phyloP scores from a whole-genome alignment of 1,140 invertebrate genomes.

The Micrasema longulum region DNA sequence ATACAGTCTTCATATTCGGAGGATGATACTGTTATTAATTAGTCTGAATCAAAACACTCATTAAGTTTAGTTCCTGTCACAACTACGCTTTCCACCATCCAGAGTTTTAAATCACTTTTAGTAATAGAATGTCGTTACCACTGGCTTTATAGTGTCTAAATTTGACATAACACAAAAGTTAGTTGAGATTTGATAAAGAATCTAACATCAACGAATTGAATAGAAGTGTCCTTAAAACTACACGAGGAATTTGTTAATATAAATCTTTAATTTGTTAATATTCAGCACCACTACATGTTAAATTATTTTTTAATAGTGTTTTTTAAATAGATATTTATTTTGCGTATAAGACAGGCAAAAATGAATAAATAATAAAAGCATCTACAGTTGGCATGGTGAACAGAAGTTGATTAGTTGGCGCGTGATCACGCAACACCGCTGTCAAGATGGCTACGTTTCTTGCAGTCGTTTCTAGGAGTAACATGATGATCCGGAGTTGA shows the following conservation, averaged over 20 bases:
- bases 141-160: slow-evolving; percentile 21
- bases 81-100: not conserved
- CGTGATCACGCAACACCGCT: slow-evolving; percentile 67
- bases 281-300: slow-evolving; percentile 44
- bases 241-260: slow-evolving; percentile 36
- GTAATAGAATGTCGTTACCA: slow-evolving; percentile 25
- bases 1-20: not conserved
- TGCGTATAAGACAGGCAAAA: not conserved
- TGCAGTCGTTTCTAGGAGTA: slow-evolving; percentile 61
- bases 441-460: slow-evolving; percentile 70
- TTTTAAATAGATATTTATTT: slow-evolving; percentile 13
- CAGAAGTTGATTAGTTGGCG: slow-evolving; percentile 35
- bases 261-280: no score
- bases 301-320: slow-evolving; percentile 5
- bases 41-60: slow-evolving; percentile 1
- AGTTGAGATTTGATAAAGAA: slow-evolving; percentile 4
- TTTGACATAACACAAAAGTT: slow-evolving; percentile 1
- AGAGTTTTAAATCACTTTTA: slow-evolving; percentile 1
- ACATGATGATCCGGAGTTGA: slow-evolving; percentile 84
- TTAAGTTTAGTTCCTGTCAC: slow-evolving; percentile 7
- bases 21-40: not conserved
- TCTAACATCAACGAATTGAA: slow-evolving; percentile 36
- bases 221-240: slow-evolving; percentile 42
- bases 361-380: not conserved
- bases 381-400: not conserved